Evolutionary conservation across 2,888 invertebrate species (phyloP), one percentile per base, ranked within the genome.

Genomic region (Agrochola litura): DNA sequence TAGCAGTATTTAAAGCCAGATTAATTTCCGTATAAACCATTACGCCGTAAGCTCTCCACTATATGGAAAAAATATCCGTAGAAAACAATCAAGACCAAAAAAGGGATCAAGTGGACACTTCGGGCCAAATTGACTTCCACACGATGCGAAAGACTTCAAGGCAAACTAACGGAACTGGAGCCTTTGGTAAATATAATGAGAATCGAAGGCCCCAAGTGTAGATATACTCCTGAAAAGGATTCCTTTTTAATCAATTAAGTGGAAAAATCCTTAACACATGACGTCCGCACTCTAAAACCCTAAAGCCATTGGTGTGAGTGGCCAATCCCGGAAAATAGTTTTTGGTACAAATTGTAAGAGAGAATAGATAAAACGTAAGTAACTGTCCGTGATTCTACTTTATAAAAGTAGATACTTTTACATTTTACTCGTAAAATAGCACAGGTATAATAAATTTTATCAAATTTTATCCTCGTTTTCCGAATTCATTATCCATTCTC

Each of bases 241-340:
- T 85, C 89, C 86, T 84, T 90, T 93, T 92, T 92, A 94, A 92
- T 93, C 92, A 93, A 93, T 94, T 94, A 93, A 91, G 89, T 89
- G 91, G 91, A 91, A 93, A 92, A 94, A 91, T 92, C 92, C 92
- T 92, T 91, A 92, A 92, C 93, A 91, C 92, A 93, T 93, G 94
- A 93, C 92, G 94, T 93, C 92, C 91, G 91, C 91, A 91, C 93
- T 93, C 92, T 90, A 92, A 92, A 93, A 91, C 92, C 90, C 92
- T 90, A 91, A 93, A 94, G 90, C 92, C 92, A 92, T 94, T 92
- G 92, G 90, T 88, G 89, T 89, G 92, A 92, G 92, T 90, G 89
- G 91, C 91, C 91, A 90, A 91, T 91, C 89, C 88, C 81, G 84
- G 88, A 85, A 86, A 86, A 85, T 75, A 78, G 76, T 69, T 69